Base-by-base conservation (phyloP, 2,888 invertebrate species). In the Lumbricus terrestris region DNA sequence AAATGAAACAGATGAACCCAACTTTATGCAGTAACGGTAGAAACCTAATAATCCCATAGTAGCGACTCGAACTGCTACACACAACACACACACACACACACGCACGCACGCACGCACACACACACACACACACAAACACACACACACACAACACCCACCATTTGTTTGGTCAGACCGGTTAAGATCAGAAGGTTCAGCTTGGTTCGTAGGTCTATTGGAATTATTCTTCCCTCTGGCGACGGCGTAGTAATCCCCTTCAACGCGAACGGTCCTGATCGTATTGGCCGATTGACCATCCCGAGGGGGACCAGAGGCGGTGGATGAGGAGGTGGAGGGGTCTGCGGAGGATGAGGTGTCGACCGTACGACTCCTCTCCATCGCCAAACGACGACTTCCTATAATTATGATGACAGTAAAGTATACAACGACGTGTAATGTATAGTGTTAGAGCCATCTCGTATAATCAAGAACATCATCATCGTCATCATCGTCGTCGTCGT, bases 361-460 rank as follows among this genome's bases (percentile, higher is more conserved):
- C 69, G 69, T 69, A 69, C 69, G 69, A 69, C 69, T 47, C 47
- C 47, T n/a, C n/a, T 69, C 69, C 69, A 69, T 69, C n/a, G 69
- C 29, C 29, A 16, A 8, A 69, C 69, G 69, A 69, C 69, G 69
- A 69, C 69, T 69, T n/a, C n/a, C 69, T 69, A 11, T 47, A 1
- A 18, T 13, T n/a, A 13, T 42, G 11, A 38, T 15, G 23, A 47
- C 47, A n/a, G 13, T 13, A n/a, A 69, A 69, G n/a, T n/a, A 29
- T n/a, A n/a, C 83, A 88, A 88, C 89, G 40, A 82, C 88, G 82
- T 90, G 90, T 88, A 47, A 47, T 47, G 47, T 47, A 47, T 47
- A 47, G 47, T 47, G 47, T 47, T 20, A 47, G 47, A 47, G 1
- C 47, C n/a, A n/a, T 16, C 47, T 47, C 47, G 23, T 47, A 42